Base-by-base conservation (phyloP, 2,113 vertebrate genomes). In the Motacilla tschutschensis region DNA sequence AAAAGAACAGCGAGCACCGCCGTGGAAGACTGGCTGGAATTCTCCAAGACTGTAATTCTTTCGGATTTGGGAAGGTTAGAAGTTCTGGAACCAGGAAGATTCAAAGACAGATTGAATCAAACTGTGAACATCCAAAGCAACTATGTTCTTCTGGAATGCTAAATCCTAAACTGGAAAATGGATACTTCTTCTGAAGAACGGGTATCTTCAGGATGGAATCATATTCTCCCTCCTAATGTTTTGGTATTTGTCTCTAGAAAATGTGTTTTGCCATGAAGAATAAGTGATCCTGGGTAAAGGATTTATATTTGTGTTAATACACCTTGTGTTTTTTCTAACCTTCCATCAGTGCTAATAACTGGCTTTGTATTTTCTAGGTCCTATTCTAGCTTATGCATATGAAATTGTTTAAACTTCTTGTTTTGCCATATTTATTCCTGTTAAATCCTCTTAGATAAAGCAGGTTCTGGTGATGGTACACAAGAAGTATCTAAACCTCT, bases 391-490 rank as follows among this genome's bases (percentile, higher is more conserved):
- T 97, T 97, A 97, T 98, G 94, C 98, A 95, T 99, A 98, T 99
- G 96, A 98, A 97, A 97, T 97, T 99, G 98, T 98, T 98, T 99
- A 99, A 99, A 99, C 98, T 97, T 98, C 97, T 98, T 99, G 97
- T 99, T 98, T 98, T 99, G 99, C 99, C 98, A 97, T 99, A 98
- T 99, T 98, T 98, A 99, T 99, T 99, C 99, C 99, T 99, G 97
- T 98, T 99, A 99, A 98, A 99, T 99, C 99, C 99, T 99, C 99
- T 99, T 99, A 99, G 99, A 99, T 99, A 98, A 99, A 99, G 99
- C 99, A 98, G 99, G 99, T 98, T 99, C 99, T 98, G 99, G 99
- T 98, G 99, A 99, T 98, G 98, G 98, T 99, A 98, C 98, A 99
- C 98, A 98, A 97, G 99, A 99, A 98, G 98, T 98, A 98, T 98